A percentile compares a stretch with the other conserved stretches of the same genome.
These are phyloP conservation scores for Tiaroga cobitis DNA, from an alignment of 2,797 vertebrate species.

Conservation along the genomic window DNA sequence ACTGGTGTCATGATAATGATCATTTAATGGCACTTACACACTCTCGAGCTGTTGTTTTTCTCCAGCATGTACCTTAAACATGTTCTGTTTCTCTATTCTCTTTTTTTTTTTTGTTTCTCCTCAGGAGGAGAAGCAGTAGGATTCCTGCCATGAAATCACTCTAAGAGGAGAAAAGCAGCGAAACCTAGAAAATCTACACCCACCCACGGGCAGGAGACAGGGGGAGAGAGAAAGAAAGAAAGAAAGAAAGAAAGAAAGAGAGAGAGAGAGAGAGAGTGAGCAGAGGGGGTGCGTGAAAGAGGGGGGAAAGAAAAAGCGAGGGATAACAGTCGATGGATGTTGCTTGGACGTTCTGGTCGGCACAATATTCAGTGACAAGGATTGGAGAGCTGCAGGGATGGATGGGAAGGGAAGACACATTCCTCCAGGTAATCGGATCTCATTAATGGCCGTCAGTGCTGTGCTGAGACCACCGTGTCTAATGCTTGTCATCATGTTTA, in stretches of 20 bases:
- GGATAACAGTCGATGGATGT: conserved; percentile 80
- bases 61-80: not conserved
- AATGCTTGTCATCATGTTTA: conserved; percentile 20
- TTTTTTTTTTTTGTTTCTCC: conserved; percentile 30
- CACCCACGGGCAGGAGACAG: conserved; percentile 59
- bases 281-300: conserved; percentile 46
- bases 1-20: conserved; percentile 18
- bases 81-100: conserved; percentile 40
- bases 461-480: conserved; percentile 23
- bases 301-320: conserved; percentile 57
- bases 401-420: conserved; percentile 80
- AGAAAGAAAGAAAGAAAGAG: conserved; percentile 25
- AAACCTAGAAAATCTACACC: conserved; percentile 62
- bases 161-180: conserved; percentile 69
- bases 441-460: conserved; percentile 31
- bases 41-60: not conserved
- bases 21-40: not conserved
- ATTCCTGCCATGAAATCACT: conserved; percentile 72
- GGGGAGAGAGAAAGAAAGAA: conserved; percentile 40
- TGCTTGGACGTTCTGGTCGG: conserved; percentile 73
- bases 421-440: conserved; percentile 76
- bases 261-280: conserved; percentile 49
- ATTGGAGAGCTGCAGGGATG: conserved; percentile 71
- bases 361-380: conserved; percentile 72
- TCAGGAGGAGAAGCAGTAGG: conserved; percentile 63